These are phyloP conservation scores for Oscheius sp. DNA, from an alignment of 2,888 invertebrate species.

Conservation along the genomic window DNA sequence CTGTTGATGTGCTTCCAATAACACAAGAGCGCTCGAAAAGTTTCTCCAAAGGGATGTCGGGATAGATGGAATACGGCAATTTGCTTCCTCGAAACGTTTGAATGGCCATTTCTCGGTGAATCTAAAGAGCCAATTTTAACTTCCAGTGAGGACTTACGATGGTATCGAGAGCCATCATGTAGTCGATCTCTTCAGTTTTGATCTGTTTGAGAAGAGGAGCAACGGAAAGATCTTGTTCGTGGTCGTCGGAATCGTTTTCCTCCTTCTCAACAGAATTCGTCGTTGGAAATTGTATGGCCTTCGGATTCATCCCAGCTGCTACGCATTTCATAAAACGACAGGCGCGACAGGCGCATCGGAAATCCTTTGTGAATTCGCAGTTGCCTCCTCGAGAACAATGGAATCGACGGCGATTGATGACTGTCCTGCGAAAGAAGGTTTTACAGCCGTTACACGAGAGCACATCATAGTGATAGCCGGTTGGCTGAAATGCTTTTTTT, in stretches of 20 bases:
- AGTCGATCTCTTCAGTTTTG: not conserved
- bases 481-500: constrained; percentile 45
- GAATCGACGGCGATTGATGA: constrained; percentile 47
- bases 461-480: constrained; percentile 59
- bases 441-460: constrained; percentile 62
- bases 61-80: not conserved
- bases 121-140: too few species aligned
- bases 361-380: constrained; percentile 54
- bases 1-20: too few species aligned
- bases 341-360: constrained; percentile 57
- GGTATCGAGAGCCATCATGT: constrained; percentile 4
- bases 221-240: not conserved
- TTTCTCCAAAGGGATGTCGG: not conserved
- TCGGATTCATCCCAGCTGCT: constrained; percentile 52
- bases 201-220: not conserved
- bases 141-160: not conserved
- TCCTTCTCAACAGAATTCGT: not conserved
- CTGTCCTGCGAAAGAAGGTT: constrained; percentile 56
- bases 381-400: constrained; percentile 50
- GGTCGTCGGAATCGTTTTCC: not conserved
- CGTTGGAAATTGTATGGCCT: not conserved
- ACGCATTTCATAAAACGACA: constrained; percentile 57
- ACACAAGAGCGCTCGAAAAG: not conserved
- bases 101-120: constrained; percentile 36
- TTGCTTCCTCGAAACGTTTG: constrained; percentile 3